These are phyloP conservation scores for Drosophila pallidifrons DNA, from an alignment of 1,140 invertebrate genomes.

Conservation along the genomic window DNA sequence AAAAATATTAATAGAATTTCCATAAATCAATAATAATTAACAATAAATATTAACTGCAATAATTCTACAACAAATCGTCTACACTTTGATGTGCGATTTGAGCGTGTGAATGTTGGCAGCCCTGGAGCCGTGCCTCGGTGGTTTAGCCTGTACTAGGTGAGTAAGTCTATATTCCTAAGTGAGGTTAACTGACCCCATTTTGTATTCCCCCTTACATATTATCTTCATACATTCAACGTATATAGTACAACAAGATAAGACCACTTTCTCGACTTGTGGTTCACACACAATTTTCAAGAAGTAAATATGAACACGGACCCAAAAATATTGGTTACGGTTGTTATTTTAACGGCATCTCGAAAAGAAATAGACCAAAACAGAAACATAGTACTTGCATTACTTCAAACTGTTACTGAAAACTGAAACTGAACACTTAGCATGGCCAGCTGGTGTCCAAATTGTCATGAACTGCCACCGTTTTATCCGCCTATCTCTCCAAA, in stretches of 20 bases:
- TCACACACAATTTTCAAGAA: slow-evolving; percentile 43
- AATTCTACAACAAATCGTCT: slow-evolving; percentile 67
- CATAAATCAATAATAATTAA: not conserved
- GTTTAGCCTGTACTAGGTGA: slow-evolving; percentile 85
- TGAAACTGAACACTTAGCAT: slow-evolving; percentile 56
- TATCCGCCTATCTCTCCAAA: slow-evolving; percentile 75
- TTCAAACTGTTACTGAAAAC: not conserved
- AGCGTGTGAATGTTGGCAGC: slow-evolving; percentile 85
- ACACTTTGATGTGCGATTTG: slow-evolving; percentile 78
- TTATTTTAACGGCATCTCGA: slow-evolving; percentile 51
- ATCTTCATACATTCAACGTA: not conserved
- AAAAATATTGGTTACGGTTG: slow-evolving; percentile 41
- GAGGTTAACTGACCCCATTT: not conserved
- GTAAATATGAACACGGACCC: slow-evolving; percentile 69
- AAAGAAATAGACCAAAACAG: slow-evolving; percentile 18
- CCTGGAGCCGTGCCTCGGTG: slow-evolving; percentile 85
- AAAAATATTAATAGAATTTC: slow-evolving; percentile 23
- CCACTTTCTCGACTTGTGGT: slow-evolving; percentile 20
- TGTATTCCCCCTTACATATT: not conserved
- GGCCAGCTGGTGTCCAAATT: slow-evolving; percentile 84
- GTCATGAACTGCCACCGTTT: slow-evolving; percentile 76
- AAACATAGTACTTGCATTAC: not conserved
- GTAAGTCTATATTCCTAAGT: slow-evolving; percentile 13
- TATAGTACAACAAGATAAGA: slow-evolving; percentile 13
- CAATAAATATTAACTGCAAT: not conserved